phyloP scores from a whole-genome alignment of 2,113 vertebrate species.

The Aldabrachelys gigantea region DNA sequence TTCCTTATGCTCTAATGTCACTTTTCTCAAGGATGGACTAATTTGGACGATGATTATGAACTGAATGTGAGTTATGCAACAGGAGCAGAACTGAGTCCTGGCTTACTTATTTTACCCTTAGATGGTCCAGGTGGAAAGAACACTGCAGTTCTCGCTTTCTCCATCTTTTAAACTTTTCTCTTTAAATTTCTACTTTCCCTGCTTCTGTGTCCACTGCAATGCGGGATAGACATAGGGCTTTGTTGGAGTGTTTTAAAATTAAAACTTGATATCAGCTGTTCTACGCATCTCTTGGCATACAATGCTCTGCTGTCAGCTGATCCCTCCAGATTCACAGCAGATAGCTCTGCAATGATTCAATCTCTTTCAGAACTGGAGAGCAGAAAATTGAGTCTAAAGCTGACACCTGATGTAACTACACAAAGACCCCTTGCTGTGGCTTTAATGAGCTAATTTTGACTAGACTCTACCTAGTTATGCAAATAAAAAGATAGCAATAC shows the following conservation, averaged over 20 bases:
- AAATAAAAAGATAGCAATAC: too few species aligned
- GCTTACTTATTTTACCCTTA: background rate
- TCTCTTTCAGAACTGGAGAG: too few species aligned
- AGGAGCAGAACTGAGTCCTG: too few species aligned
- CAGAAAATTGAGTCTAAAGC: too few species aligned
- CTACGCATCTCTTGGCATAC: background rate
- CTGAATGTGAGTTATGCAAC: background rate
- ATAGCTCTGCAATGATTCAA: too few species aligned
- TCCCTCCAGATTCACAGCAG: too few species aligned
- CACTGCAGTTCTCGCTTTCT: background rate
- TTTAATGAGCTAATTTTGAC: too few species aligned
- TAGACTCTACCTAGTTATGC: too few species aligned
- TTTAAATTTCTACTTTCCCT: background rate
- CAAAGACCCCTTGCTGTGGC: too few species aligned
- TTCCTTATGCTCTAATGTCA: background rate
- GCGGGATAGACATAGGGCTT: background rate
- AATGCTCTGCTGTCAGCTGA: too few species aligned
- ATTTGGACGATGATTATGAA: background rate
- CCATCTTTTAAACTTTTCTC: background rate
- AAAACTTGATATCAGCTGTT: background rate
- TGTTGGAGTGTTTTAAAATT: background rate
- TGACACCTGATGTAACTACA: too few species aligned
- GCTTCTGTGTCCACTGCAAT: background rate
- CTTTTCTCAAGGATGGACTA: background rate
- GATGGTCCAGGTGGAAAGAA: background rate